Base-by-base conservation (phyloP, 2,113 vertebrate genomes). In the Alligator mississippiensis region DNA sequence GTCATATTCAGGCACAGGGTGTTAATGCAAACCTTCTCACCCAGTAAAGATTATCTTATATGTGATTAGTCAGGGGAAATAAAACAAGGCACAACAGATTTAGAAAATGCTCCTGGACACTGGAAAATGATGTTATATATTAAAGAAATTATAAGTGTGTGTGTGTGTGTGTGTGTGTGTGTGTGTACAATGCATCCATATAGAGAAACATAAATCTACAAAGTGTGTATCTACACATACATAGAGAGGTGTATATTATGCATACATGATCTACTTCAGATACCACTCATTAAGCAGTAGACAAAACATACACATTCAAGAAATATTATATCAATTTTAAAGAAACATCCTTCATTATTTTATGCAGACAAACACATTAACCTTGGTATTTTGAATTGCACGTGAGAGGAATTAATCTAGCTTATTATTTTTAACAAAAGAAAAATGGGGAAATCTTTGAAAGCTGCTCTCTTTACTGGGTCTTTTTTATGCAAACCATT, bases 21-120 rank as follows among this genome's bases (percentile, higher is more conserved):
- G 63, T 63, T 82, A 94, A 96, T 74, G 28, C 55, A 92, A 95
- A 83, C 83, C 82, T 91, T 77, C 80, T 91, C 85, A 93, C 5
- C 6, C 34, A 70, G 28, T 72, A 94, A 86, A 94, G 38, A 90
- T 90, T 83, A 70, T 74, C 57, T 88, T 91, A 77, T 34, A 82
- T 90, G 68, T 64, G 34, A 79, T 89, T 81, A 94, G 85, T 93
- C 27, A 91, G 79, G 61, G 63, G 75, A 96, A 93, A 72, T 61
- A 70, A 97, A 91, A 38, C 21, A 62, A 89, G 83, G 38, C 47
- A 47, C 47, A 60, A 84, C 4, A 84, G 61, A 54, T 38, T 82
- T 30, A 18, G 18, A 81, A 90, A 70, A 92, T 62, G 62, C 22
- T 30, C 74, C 25, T 77, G 85, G 58, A 27, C 68, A 77, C 19